phyloP scores from a whole-genome alignment of 2,888 invertebrate genomes.

The Andrena bicolor region DNA sequence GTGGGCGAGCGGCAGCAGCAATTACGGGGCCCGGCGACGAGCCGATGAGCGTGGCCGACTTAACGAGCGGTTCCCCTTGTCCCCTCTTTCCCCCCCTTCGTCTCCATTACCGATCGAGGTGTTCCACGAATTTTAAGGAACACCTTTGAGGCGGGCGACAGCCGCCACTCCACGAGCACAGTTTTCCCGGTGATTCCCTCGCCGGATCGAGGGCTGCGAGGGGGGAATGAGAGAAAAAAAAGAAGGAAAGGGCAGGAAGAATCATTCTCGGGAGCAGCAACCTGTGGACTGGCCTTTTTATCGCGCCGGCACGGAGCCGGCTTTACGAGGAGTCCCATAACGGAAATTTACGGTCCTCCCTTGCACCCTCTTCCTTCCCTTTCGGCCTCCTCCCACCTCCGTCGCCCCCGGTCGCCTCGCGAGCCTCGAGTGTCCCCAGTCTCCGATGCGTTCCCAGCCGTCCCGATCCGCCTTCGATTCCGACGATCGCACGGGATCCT shows the following conservation, averaged over 20 bases:
- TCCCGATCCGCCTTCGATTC: slow-evolving; percentile 23
- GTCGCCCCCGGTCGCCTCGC: not conserved
- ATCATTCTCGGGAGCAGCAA: slow-evolving; percentile 74
- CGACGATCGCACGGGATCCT: slow-evolving; percentile 25
- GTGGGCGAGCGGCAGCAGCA: slow-evolving; percentile 75
- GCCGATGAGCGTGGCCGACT: slow-evolving; percentile 68
- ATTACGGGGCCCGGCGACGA: slow-evolving; percentile 70
- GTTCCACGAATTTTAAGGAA: slow-evolving; percentile 74
- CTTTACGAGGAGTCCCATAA: slow-evolving; percentile 77
- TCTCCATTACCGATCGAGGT: slow-evolving; percentile 65
- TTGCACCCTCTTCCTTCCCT: slow-evolving; percentile 55
- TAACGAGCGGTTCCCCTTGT: slow-evolving; percentile 66
- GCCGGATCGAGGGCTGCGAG: slow-evolving; percentile 23
- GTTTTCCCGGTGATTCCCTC: slow-evolving; percentile 66
- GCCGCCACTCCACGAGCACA: slow-evolving; percentile 66
- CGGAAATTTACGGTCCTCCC: slow-evolving; percentile 74
- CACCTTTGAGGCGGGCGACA: slow-evolving; percentile 69
- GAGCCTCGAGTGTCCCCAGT: not conserved
- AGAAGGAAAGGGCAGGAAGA: slow-evolving; percentile 21
- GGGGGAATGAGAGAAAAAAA: slow-evolving; percentile 23
- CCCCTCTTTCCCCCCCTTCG: slow-evolving; percentile 33
- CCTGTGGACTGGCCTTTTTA: slow-evolving; percentile 74
- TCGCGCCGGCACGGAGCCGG: slow-evolving; percentile 73
- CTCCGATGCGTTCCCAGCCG: slow-evolving; percentile 23
- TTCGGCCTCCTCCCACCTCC: slow-evolving; percentile 33